phyloP scores from a whole-genome alignment of 2,888 invertebrate species.

The Disparrhopalites patrizii region DNA sequence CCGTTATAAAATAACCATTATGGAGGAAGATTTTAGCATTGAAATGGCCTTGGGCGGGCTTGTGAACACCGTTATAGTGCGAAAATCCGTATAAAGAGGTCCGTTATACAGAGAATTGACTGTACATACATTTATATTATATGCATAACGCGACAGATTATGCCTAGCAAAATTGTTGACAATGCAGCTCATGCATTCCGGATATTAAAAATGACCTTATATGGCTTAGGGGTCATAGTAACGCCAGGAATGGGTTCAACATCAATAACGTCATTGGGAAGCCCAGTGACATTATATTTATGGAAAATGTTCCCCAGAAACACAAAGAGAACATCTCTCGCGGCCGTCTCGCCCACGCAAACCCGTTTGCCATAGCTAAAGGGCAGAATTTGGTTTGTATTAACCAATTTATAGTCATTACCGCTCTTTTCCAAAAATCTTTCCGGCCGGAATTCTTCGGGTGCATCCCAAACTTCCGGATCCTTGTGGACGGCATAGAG shows the following conservation, averaged over 20 bases:
- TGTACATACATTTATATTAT: no score
- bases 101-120: no score
- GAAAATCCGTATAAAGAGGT: no score
- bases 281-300: neutral
- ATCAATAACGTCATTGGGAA: neutral
- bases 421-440: neutral
- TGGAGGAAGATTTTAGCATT: no score
- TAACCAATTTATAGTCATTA: neutral
- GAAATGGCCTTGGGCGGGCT: no score
- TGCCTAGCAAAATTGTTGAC: no score
- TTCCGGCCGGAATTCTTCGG: slow-evolving; percentile 5
- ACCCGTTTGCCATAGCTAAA: neutral
- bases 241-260: neutral
- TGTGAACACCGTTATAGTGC: no score
- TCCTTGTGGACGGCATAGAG: slow-evolving; percentile 5
- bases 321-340: neutral
- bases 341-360: neutral
- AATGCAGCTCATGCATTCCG: no score
- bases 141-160: no score
- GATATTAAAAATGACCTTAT: neutral
- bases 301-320: neutral
- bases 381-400: neutral
- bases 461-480: slow-evolving; percentile 8
- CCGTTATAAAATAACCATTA: no score
- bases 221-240: neutral